These are phyloP conservation scores for Notarius lentiginosus DNA, from an alignment of 2,113 vertebrate genomes.

Conservation along the genomic window DNA sequence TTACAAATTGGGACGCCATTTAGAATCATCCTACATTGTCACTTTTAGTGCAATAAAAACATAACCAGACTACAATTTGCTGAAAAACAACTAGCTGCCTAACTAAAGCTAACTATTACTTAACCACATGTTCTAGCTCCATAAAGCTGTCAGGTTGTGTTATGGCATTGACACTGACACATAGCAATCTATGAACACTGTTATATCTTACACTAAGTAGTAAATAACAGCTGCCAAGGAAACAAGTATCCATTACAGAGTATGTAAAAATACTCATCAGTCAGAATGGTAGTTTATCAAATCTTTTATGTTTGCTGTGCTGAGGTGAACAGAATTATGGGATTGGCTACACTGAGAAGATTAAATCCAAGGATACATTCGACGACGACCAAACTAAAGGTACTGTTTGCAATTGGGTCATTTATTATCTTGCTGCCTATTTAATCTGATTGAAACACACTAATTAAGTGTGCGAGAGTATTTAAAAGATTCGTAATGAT, in stretches of 20 bases:
- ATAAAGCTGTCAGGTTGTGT: neutral
- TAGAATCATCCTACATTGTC: neutral
- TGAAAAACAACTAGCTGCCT: neutral
- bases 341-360: neutral
- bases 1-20: neutral
- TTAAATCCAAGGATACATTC: neutral
- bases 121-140: neutral
- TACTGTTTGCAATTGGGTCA: neutral
- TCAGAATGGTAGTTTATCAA: neutral
- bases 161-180: neutral
- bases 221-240: neutral
- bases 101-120: neutral
- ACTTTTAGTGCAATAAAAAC: neutral
- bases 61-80: neutral
- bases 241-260: neutral
- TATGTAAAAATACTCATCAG: neutral
- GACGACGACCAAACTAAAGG: neutral
- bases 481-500: conserved; percentile 56
- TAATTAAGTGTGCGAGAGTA: conserved; percentile 18
- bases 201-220: neutral
- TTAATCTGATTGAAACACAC: neutral
- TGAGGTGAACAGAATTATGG: neutral
- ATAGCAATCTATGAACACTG: neutral
- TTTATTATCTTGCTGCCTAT: neutral
- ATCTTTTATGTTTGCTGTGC: neutral